phyloP scores from a whole-genome alignment of 2,797 vertebrate species.

The Todus mexicanus region DNA sequence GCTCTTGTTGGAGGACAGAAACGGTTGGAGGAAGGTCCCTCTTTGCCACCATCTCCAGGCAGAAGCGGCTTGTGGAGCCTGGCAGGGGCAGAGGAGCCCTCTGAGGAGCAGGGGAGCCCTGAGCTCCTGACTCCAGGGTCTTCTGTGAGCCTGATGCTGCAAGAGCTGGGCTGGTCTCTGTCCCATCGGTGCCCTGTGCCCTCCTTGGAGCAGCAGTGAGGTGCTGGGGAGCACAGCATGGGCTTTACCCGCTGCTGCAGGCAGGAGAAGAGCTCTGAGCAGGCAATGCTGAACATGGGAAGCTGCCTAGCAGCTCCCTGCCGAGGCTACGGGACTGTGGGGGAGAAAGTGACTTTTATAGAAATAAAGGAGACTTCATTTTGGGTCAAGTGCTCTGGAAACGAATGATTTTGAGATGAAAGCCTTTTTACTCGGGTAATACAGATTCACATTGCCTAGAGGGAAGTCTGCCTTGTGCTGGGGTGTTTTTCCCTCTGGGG shows the following conservation, averaged over 20 bases:
- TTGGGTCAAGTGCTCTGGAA: slow-evolving; percentile 40
- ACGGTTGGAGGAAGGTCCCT: neutral
- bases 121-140: neutral
- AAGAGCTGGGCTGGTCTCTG: neutral
- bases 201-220: neutral
- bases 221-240: neutral
- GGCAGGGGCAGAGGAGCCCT: neutral
- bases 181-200: neutral
- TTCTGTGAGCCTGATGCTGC: neutral
- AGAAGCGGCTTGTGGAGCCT: neutral
- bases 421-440: slow-evolving; percentile 3
- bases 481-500: slow-evolving; percentile 32
- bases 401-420: slow-evolving; percentile 37
- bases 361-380: slow-evolving; percentile 34
- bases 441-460: slow-evolving; percentile 4
- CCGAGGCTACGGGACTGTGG: neutral
- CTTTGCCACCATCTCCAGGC: neutral
- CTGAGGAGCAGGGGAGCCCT: neutral
- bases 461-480: slow-evolving; percentile 17
- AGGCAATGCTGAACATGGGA: fast-evolving
- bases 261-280: neutral
- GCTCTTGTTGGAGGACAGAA: neutral
- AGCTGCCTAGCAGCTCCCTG: neutral
- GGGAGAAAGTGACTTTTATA: slow-evolving; percentile 15
- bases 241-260: neutral